Conservation (phyloP, 2,888 invertebrate genomes). For the Lasioglossum zephyrum region DNA sequence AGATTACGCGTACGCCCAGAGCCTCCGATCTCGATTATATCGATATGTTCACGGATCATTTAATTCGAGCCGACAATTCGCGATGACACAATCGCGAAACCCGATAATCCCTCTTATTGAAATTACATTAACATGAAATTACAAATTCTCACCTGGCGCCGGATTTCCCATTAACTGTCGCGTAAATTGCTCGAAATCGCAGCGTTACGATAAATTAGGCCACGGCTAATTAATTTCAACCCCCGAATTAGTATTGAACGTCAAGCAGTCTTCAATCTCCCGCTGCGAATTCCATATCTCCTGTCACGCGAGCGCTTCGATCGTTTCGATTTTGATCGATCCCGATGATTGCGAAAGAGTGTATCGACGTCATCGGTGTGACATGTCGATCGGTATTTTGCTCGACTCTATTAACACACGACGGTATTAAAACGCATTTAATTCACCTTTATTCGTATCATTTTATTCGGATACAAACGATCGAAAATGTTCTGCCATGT, state of each 20-base stretch:
- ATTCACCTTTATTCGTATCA: neutral
- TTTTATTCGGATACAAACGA: neutral
- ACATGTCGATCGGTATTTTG: neutral
- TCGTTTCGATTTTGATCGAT: neutral
- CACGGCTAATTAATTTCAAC: constrained; percentile 8
- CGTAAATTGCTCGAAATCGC: neutral
- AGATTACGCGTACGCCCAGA: neutral
- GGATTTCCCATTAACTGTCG: neutral
- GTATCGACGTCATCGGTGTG: neutral
- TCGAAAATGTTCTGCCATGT: too few species aligned
- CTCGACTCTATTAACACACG: neutral
- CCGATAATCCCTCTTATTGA: neutral
- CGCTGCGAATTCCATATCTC: neutral
- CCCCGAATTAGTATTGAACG: neutral
- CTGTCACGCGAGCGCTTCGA: neutral
- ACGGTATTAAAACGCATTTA: neutral
- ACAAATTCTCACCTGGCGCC: neutral
- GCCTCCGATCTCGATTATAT: neutral
- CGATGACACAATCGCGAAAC: neutral
- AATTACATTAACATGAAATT: constrained; percentile 2
- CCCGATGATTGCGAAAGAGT: neutral
- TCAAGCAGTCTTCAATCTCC: neutral
- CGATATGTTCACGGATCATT: neutral
- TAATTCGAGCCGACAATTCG: neutral
- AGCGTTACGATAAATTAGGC: neutral